These are phyloP conservation scores for Mythimna pallens DNA, from an alignment of 2,888 invertebrate genomes.

Conservation along the genomic window DNA sequence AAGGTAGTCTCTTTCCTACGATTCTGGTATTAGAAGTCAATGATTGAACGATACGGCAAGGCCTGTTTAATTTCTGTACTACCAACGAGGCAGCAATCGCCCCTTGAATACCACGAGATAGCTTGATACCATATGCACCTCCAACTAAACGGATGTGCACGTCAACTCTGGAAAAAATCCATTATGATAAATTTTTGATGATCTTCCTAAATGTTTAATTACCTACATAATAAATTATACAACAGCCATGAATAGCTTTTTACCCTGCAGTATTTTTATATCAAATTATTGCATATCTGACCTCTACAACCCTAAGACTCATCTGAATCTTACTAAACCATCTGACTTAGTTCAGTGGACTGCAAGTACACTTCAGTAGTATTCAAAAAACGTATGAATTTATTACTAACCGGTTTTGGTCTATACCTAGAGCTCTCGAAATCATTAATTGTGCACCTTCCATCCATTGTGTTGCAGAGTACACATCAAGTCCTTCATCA, in stretches of 20 bases:
- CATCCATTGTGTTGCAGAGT: conserved; percentile 91
- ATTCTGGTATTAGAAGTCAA: conserved; percentile 91
- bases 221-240: background rate
- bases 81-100: conserved; percentile 92
- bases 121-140: conserved; percentile 93
- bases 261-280: too few species aligned
- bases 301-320: too few species aligned
- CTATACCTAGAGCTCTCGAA: conserved; percentile 88
- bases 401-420: conserved; percentile 86
- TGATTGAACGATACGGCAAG: conserved; percentile 92
- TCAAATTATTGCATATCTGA: too few species aligned
- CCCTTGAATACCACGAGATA: conserved; percentile 89
- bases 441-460: conserved; percentile 90
- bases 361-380: too few species aligned
- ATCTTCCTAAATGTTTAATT: background rate
- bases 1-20: conserved; percentile 89
- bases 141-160: conserved; percentile 82
- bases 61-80: conserved; percentile 89
- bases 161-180: conserved; percentile 90
- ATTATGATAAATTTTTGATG: background rate
- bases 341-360: too few species aligned
- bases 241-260: too few species aligned
- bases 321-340: too few species aligned
- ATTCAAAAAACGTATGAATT: background rate
- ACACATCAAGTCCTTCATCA: conserved; percentile 93